Conservation (phyloP, 2,888 invertebrate genomes). For the Poecilus cupreus region DNA sequence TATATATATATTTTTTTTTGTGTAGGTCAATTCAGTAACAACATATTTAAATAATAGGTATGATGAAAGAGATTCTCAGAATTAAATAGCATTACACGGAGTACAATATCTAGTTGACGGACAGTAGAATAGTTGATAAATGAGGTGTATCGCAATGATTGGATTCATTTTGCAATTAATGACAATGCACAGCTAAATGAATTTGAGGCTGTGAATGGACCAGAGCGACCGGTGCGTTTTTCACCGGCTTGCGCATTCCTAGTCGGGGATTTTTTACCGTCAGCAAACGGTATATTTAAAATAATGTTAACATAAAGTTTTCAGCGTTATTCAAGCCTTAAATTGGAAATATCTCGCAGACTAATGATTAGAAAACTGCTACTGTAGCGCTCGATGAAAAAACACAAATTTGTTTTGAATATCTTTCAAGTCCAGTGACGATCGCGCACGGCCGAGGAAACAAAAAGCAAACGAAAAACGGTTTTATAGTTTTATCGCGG, state of each 20-base stretch:
- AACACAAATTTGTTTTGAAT: slow-evolving; percentile 56
- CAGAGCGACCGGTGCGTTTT: background rate
- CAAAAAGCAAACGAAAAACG: slow-evolving; percentile 40
- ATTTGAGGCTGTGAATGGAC: slow-evolving; percentile 9
- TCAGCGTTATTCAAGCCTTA: slow-evolving; percentile 54
- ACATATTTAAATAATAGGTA: no score
- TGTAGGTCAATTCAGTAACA: no score
- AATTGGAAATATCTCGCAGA: slow-evolving; percentile 54
- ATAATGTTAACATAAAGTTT: slow-evolving; percentile 49
- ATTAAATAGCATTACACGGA: no score
- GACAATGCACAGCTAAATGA: slow-evolving; percentile 23
- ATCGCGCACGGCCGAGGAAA: slow-evolving; percentile 33
- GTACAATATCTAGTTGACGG: no score
- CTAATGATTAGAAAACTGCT: slow-evolving; percentile 47
- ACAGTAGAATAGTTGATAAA: background rate
- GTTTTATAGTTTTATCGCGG: slow-evolving; percentile 48
- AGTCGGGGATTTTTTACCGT: slow-evolving; percentile 9
- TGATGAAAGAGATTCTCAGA: background rate
- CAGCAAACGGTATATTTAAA: slow-evolving; percentile 44
- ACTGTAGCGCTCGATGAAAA: slow-evolving; percentile 19
- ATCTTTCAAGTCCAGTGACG: slow-evolving; percentile 56
- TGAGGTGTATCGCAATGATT: slow-evolving; percentile 19
- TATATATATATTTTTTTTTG: no score
- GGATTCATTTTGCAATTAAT: slow-evolving; percentile 38
- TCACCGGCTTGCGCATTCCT: slow-evolving; percentile 4